Conservation (phyloP, 2,113 vertebrate genomes). For the Oreochromis aureus region DNA sequence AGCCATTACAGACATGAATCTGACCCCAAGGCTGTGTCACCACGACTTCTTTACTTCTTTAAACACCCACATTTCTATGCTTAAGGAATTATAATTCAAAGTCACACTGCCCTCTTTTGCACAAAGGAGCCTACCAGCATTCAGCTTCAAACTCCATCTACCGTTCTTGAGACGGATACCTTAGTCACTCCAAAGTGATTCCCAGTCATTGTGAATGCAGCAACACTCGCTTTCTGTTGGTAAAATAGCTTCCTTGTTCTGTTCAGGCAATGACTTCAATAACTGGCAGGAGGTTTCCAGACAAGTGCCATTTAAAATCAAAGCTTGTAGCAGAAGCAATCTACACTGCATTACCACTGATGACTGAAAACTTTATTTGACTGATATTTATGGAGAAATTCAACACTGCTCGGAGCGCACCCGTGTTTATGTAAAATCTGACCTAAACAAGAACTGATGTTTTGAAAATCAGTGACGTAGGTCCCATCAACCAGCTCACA, state of each 20-base stretch:
- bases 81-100: constrained; percentile 38
- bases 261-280: constrained; percentile 40
- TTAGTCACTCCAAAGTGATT: constrained; percentile 37
- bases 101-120: constrained; percentile 34
- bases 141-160: constrained; percentile 40
- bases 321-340: constrained; percentile 20
- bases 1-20: background rate
- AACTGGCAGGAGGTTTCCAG: constrained; percentile 5
- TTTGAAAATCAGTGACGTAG: background rate
- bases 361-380: constrained; percentile 21
- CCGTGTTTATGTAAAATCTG: background rate
- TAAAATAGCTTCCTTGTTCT: constrained; percentile 48
- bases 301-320: constrained; percentile 46
- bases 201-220: constrained; percentile 43
- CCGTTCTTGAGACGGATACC: constrained; percentile 24
- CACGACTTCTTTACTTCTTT: background rate
- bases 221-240: constrained; percentile 18
- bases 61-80: constrained; percentile 14
- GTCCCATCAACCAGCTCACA: background rate
- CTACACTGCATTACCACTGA: background rate
- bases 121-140: constrained; percentile 27
- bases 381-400: constrained; percentile 15
- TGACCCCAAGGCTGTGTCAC: background rate
- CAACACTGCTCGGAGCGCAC: background rate
- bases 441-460: background rate